Base-by-base conservation (phyloP, 2,797 vertebrate genomes). In the Champsocephalus esox region DNA sequence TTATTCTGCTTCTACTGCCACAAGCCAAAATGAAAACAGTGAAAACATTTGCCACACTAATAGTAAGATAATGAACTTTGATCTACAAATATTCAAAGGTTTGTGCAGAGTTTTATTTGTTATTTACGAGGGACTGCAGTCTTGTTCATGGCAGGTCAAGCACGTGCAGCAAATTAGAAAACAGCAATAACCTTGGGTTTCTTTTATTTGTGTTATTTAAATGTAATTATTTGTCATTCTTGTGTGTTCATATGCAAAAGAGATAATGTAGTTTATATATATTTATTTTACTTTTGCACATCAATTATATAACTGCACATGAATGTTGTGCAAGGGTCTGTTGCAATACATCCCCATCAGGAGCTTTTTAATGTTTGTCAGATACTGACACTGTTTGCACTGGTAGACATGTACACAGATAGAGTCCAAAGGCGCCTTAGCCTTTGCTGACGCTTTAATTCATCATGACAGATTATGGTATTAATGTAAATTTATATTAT, bases 341-440 rank as follows among this genome's bases (percentile, higher is more conserved):
- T 78, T 85, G 86, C 77, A 80, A 88, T 56, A 72, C 19, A 77
- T 72, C 45, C n/a, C 51, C 46, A 74, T 76, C 59, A 43, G 66
- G 34, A 79, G 9, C 59, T 70, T 71, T 58, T 55, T 50, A 60
- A 68, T 9, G 61, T 74, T 73, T 73, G 52, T 55, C 61, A 65
- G 59, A 67, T 85, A 78, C 58, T 72, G 72, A 71, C 63, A 68
- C 28, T 88, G 75, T 91, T 90, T 90, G 83, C 79, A 73, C 75
- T 80, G 66, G 80, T 56, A 51, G 77, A 55, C 49, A 78, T 67
- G 73, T 67, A 75, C 75, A 87, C 63, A 83, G 65, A 71, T 28
- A 74, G 68, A 79, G 88, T 89, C 82, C 86, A 90, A 90, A 90
- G 75, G 86, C 77, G 55, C 56, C 65, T 54, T 50, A 48, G 61